Conservation (phyloP, 2,888 invertebrate genomes). For the Volucella zonaria region DNA sequence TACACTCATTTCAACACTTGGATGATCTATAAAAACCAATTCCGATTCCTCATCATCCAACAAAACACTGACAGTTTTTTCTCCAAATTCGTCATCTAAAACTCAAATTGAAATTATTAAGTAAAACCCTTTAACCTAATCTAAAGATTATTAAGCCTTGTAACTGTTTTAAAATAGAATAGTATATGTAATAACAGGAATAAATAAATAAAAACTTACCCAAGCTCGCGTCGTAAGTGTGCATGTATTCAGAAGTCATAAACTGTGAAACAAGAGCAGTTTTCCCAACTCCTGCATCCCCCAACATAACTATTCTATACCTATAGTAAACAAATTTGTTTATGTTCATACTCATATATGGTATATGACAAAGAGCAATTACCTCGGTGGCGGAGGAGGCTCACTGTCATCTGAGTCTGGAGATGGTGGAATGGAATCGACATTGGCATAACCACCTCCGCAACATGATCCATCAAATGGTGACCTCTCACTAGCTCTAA, state of each 20-base stretch:
- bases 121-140: conserved; percentile 76
- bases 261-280: conserved; percentile 95
- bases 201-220: conserved; percentile 84
- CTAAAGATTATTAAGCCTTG: conserved; percentile 20
- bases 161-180: background rate
- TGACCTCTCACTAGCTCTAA: conserved; percentile 90
- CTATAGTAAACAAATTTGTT: conserved; percentile 82
- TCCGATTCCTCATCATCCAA: conserved; percentile 95
- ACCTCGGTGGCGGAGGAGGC: conserved; percentile 83
- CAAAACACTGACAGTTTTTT: conserved; percentile 94
- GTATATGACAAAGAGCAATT: conserved; percentile 13
- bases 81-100: conserved; percentile 95
- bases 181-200: background rate
- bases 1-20: conserved; percentile 95
- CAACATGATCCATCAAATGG: conserved; percentile 95
- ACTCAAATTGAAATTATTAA: conserved; percentile 83
- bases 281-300: conserved; percentile 94
- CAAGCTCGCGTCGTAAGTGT: conserved; percentile 95
- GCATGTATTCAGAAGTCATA: conserved; percentile 97
- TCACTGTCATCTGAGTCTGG: conserved; percentile 88
- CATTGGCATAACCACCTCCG: conserved; percentile 90
- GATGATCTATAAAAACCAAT: conserved; percentile 94
- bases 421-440: conserved; percentile 89
- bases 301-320: conserved; percentile 92
- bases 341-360: background rate